phyloP scores from a whole-genome alignment of 1,140 invertebrate species.

The Ceratina japonica region DNA sequence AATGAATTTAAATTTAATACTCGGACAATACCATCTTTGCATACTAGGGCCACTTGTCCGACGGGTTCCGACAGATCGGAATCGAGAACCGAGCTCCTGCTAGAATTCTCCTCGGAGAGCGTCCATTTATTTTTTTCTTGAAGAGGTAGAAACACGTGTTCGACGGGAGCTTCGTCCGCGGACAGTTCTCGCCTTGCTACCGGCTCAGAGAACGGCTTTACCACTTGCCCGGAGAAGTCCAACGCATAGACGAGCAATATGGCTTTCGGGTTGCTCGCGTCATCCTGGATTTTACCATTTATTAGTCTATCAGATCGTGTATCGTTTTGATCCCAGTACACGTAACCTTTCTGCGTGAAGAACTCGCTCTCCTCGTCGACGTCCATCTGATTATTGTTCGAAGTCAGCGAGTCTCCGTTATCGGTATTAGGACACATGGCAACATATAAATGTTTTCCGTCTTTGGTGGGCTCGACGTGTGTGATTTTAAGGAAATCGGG shows the following conservation, averaged over 20 bases:
- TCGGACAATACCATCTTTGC: slow-evolving; percentile 85
- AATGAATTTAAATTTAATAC: slow-evolving; percentile 84
- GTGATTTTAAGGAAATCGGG: slow-evolving; percentile 78
- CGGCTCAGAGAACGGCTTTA: slow-evolving; percentile 82
- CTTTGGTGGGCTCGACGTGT: slow-evolving; percentile 82
- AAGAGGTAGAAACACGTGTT: slow-evolving; percentile 84
- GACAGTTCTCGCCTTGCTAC: slow-evolving; percentile 83
- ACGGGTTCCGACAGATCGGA: slow-evolving; percentile 52
- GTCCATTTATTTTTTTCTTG: slow-evolving; percentile 71
- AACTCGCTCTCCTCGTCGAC: slow-evolving; percentile 77
- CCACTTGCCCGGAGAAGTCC: slow-evolving; percentile 80
- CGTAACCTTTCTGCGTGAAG: slow-evolving; percentile 73
- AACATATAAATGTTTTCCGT: slow-evolving; percentile 84
- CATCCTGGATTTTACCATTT: slow-evolving; percentile 69
- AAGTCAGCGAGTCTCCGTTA: slow-evolving; percentile 52
- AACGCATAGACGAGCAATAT: slow-evolving; percentile 82
- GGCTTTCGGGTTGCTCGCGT: slow-evolving; percentile 63
- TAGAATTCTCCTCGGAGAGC: slow-evolving; percentile 29
- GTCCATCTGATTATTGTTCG: slow-evolving; percentile 77
- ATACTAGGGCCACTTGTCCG: slow-evolving; percentile 81
- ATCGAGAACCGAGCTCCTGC: slow-evolving; percentile 37
- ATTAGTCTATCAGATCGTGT: slow-evolving; percentile 65
- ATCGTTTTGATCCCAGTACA: slow-evolving; percentile 78
- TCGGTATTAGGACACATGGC: slow-evolving; percentile 78
- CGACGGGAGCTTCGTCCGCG: slow-evolving; percentile 83